Base-by-base conservation (phyloP, 2,888 invertebrate species). In the Dasysyrphus tricinctus region DNA sequence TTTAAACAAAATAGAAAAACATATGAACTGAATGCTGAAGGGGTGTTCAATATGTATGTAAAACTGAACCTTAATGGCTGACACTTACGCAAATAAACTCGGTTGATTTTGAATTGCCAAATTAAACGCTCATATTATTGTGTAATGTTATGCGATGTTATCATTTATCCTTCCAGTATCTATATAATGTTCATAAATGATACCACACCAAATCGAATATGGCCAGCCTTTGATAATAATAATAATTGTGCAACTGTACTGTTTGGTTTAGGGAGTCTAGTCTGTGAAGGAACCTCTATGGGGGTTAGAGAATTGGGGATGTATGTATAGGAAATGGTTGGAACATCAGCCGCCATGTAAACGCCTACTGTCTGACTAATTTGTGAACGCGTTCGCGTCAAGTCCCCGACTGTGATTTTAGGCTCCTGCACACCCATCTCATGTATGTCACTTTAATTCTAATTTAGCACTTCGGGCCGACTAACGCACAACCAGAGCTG, bases 331-430 rank as follows among this genome's bases (percentile, higher is more conserved):
- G 14, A 56, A 56, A 47, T 65, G 24, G 47, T 29, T 42, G 3
- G 19, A 67, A 14, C 16, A n/a, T n/a, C n/a, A 7, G 32, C 7
- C 42, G 32, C 9, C 49, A 61, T 39, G 69, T 63, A 65, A 72
- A 56, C 82, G 73, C 82, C 67, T 74, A 67, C 61, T 61, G 77
- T 82, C 67, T 49, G 57, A 69, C 74, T 83, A 83, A 79, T 79
- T 83, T 83, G 83, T 70, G 51, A 82, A 70, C 24, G 63, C 63
- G 44, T 74, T 69, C 49, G 56, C 75, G 69, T 70, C 79, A 83
- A 79, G 11, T 63, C 37, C 16, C 47, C 14, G 32, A 47, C 44
- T 57, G 39, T 49, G 39, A 61, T 67, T 79, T 56, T 79, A 75
- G 19, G 42, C 73, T 78, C 47, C 73, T 82, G 61, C 24, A 69